Conservation (phyloP, 2,888 invertebrate genomes). For the Anthrax anthrax region DNA sequence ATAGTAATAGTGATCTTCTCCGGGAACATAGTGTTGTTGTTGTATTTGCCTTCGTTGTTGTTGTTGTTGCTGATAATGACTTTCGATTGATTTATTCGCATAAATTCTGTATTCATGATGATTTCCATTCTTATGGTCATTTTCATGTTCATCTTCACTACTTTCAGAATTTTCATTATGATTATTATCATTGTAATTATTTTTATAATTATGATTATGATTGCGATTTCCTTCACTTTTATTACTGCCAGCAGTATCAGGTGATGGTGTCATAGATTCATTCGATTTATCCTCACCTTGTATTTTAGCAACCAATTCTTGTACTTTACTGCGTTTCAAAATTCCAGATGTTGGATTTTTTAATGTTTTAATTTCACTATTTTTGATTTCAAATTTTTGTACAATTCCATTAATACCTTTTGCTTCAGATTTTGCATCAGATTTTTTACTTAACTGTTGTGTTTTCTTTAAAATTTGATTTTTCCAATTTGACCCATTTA, state of each 20-base stretch:
- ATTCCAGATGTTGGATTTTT: slow-evolving; percentile 20
- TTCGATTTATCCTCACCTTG: slow-evolving; percentile 14
- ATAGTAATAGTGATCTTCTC: neutral
- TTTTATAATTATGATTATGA: neutral
- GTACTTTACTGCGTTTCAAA: slow-evolving; percentile 20
- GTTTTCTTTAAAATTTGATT: slow-evolving; percentile 12
- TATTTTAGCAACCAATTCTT: slow-evolving; percentile 22
- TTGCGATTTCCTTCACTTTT: neutral
- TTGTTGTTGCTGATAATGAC: neutral
- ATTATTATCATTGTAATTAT: slow-evolving; percentile 17
- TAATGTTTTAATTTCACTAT: slow-evolving; percentile 17
- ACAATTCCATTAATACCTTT: slow-evolving; percentile 11
- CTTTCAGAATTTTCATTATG: slow-evolving; percentile 40
- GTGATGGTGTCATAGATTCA: slow-evolving; percentile 8
- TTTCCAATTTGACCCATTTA: slow-evolving; percentile 14
- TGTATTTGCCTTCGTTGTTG: neutral
- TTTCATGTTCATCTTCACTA: slow-evolving; percentile 41
- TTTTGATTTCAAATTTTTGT: slow-evolving; percentile 17
- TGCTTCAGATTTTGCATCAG: slow-evolving; percentile 4
- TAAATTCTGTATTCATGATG: neutral
- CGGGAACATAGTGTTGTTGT: neutral
- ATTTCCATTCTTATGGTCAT: slow-evolving; percentile 20
- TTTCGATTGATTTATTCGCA: neutral
- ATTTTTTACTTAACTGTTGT: slow-evolving; percentile 2
- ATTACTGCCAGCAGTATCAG: slow-evolving; percentile 5